phyloP scores from a whole-genome alignment of 2,797 vertebrate species.

The Eutrigla gurnardus region DNA sequence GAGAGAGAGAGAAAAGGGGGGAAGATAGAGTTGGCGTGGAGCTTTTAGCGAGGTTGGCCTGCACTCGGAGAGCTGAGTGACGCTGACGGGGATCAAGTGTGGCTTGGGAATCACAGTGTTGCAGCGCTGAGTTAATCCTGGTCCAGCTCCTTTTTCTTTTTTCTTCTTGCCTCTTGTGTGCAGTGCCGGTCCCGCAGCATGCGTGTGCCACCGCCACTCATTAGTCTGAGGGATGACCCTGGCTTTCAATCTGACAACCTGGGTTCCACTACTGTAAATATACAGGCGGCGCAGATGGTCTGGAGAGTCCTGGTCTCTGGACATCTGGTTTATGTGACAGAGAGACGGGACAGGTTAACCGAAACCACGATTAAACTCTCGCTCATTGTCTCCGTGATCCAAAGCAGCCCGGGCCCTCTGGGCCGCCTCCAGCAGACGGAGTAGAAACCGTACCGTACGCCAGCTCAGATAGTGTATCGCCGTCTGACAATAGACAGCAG shows the following conservation, averaged over 20 bases:
- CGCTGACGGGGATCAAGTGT: slow-evolving; percentile 72
- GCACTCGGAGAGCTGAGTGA: slow-evolving; percentile 68
- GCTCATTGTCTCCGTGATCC: slow-evolving; percentile 74
- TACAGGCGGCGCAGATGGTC: slow-evolving; percentile 56
- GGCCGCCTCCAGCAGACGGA: slow-evolving; percentile 66
- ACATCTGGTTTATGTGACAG: slow-evolving; percentile 77
- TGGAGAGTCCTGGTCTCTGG: slow-evolving; percentile 56
- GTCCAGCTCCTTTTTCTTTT: slow-evolving; percentile 55
- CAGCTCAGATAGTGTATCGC: slow-evolving; percentile 71
- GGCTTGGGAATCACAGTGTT: slow-evolving; percentile 64
- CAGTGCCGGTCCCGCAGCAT: slow-evolving; percentile 18
- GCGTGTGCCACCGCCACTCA: slow-evolving; percentile 49
- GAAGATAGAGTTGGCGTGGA: slow-evolving; percentile 65
- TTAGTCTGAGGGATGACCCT: slow-evolving; percentile 69
- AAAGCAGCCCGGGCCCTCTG: slow-evolving; percentile 69
- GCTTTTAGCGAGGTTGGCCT: slow-evolving; percentile 74
- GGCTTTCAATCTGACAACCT: slow-evolving; percentile 55
- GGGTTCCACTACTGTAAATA: slow-evolving; percentile 68
- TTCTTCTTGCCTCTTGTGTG: slow-evolving; percentile 37
- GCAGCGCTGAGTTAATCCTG: slow-evolving; percentile 58
- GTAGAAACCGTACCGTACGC: slow-evolving; percentile 46
- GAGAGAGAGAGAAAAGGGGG: slow-evolving; percentile 45
- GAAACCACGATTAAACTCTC: slow-evolving; percentile 75
- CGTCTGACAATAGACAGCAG: slow-evolving; percentile 70
- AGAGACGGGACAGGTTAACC: slow-evolving; percentile 72